Evolutionary conservation across 2,797 vertebrate genomes (phyloP).

Genomic region (Eleutherodactylus coqui): DNA sequence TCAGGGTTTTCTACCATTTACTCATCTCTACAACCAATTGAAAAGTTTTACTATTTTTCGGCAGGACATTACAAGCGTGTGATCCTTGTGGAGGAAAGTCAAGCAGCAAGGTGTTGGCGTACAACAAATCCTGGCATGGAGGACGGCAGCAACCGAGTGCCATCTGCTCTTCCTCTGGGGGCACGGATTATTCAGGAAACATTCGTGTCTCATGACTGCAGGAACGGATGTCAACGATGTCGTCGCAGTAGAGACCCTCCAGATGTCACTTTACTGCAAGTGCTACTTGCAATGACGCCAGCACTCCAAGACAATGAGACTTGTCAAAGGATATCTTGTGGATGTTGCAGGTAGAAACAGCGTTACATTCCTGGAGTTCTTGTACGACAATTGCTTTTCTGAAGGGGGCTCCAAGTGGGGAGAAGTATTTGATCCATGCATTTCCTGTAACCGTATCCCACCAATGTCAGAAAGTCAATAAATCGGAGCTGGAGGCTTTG

Average conservation of each 20-base stretch:
- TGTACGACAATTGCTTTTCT: constrained; percentile 27
- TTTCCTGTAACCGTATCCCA: constrained; percentile 43
- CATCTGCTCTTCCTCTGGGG: constrained; percentile 14
- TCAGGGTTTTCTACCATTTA: no score
- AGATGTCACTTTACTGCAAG: background rate
- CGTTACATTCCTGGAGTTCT: background rate
- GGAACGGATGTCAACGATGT: background rate
- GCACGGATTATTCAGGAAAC: background rate
- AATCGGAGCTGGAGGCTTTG: background rate
- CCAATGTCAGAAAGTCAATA: background rate
- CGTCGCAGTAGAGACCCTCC: background rate
- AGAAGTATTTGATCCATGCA: constrained; percentile 24
- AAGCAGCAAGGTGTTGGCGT: background rate
- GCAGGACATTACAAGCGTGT: background rate
- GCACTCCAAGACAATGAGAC: no score
- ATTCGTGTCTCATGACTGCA: background rate
- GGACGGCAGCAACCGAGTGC: background rate
- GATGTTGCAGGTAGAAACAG: background rate
- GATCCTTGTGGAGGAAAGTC: background rate
- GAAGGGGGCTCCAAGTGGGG: background rate
- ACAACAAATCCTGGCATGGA: background rate
- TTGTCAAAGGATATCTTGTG: no score
- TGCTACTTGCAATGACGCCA: no score
- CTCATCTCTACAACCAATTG: no score
- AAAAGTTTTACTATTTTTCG: background rate